Evolutionary conservation across 2,797 vertebrate genomes (phyloP), one percentile per base, ranked within the genome.

Genomic region (Myotis myotis): DNA sequence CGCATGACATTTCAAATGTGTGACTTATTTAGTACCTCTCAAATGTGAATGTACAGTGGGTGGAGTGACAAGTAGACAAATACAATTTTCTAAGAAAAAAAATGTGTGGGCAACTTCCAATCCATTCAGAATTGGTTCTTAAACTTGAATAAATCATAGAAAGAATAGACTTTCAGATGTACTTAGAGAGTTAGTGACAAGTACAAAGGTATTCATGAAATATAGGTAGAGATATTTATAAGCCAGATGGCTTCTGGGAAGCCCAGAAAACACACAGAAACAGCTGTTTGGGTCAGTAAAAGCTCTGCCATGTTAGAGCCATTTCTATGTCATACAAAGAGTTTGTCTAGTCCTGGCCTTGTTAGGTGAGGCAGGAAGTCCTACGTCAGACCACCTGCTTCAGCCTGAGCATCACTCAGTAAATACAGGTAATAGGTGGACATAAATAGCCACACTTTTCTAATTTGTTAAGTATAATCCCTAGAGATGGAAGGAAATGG

Each of bases 1-100:
- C 10, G 51, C 88, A 82, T 96, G 97, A 95, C 96, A 96, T 97
- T 97, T 96, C 89, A 94, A 96, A 90, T 89, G 78, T 97, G 95
- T 80, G 87, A 89, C 93, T 97, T 97, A 91, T 92, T 97, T 97
- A 97, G 95, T 95, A 93, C 91, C 55, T 95, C 91, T 97, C 95
- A 95, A 91, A 95, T 95, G 89, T 89, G 95, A 95, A 87, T 83
- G 64, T 55, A 10, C 47, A 89, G 96, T 96, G 91, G 95, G 96
- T 79, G 78, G 86, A 66, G 47, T 75, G 5, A 92, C 72, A 96
- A 96, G 93, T 55, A 96, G 94, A 95, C 57, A 95, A 95, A 96
- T 94, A 95, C 70, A 85, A 88, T 96, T 96, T 97, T 97, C 95
- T 64, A 94, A 96, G 95, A 87, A 95, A 95, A 95, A 95, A 95